Evolutionary conservation across 2,113 vertebrate species (phyloP).

Genomic region (Astatotilapia flaviijosephi): DNA sequence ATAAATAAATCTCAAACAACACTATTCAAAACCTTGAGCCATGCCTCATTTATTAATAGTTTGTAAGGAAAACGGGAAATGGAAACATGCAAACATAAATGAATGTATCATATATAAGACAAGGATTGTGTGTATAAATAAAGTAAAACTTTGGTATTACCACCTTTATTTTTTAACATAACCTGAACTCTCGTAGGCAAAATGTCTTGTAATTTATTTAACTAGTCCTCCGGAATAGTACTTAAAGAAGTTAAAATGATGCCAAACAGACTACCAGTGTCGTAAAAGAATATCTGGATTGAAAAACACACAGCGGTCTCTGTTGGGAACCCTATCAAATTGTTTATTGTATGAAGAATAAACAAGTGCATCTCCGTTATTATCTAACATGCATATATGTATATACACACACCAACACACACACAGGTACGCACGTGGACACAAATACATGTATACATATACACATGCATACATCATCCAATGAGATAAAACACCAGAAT

Average conservation of each 20-base stretch:
- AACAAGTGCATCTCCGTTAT: background rate
- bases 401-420: background rate
- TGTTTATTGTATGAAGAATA: background rate
- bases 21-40: background rate
- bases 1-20: background rate
- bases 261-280: background rate
- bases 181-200: background rate
- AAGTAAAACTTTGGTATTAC: background rate
- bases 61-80: background rate
- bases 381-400: background rate
- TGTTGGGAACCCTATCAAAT: background rate
- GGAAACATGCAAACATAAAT: background rate
- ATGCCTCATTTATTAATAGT: background rate
- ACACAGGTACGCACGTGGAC: background rate
- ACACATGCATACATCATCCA: too few relatives aligned
- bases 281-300: background rate
- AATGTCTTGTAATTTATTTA: background rate
- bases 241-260: background rate
- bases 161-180: background rate
- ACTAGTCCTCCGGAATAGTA: background rate
- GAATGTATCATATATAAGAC: background rate
- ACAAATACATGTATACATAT: background rate
- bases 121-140: background rate
- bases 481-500: too few relatives aligned
- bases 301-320: background rate